Percentiles rank a stretch among this genome's conserved stretches.
Conservation (phyloP, 2,888 invertebrate species). For the Chrysomela aeneicollis region DNA sequence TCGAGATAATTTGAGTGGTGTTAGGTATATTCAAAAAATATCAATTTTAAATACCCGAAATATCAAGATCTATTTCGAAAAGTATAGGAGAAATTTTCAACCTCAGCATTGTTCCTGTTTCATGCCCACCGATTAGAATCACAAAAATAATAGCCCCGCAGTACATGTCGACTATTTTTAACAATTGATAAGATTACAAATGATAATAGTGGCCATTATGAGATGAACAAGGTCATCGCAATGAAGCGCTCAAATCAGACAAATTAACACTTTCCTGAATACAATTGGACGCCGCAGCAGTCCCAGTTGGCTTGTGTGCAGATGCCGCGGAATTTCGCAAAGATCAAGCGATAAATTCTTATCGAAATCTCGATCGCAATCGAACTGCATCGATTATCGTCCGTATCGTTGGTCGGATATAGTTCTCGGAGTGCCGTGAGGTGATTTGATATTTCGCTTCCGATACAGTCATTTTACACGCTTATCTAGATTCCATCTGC, state of each 20-base stretch:
- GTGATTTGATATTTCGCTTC: too few relatives aligned
- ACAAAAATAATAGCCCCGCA: constrained; percentile 24
- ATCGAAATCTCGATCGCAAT: neutral
- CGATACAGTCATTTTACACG: too few relatives aligned
- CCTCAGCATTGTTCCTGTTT: too few relatives aligned
- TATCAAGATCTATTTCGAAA: too few relatives aligned
- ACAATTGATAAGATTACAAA: constrained; percentile 56
- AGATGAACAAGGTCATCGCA: constrained; percentile 51
- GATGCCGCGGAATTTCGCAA: neutral
- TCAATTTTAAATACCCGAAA: too few relatives aligned
- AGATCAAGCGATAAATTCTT: neutral
- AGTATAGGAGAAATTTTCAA: too few relatives aligned
- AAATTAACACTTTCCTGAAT: constrained; percentile 40
- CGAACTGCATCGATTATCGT: too few relatives aligned
- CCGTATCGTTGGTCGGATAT: too few relatives aligned
- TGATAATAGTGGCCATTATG: constrained; percentile 50
- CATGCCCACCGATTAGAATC: constrained; percentile 11
- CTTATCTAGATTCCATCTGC: too few relatives aligned
- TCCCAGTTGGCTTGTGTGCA: neutral
- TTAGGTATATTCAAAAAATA: too few relatives aligned
- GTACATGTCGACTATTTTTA: constrained; percentile 46
- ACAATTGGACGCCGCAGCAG: neutral
- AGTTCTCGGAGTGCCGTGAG: too few relatives aligned
- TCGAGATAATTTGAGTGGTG: too few relatives aligned
- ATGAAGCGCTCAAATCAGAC: constrained; percentile 46